Conservation (phyloP, 2,797 vertebrate genomes). For the Pogoniulus pusillus region DNA sequence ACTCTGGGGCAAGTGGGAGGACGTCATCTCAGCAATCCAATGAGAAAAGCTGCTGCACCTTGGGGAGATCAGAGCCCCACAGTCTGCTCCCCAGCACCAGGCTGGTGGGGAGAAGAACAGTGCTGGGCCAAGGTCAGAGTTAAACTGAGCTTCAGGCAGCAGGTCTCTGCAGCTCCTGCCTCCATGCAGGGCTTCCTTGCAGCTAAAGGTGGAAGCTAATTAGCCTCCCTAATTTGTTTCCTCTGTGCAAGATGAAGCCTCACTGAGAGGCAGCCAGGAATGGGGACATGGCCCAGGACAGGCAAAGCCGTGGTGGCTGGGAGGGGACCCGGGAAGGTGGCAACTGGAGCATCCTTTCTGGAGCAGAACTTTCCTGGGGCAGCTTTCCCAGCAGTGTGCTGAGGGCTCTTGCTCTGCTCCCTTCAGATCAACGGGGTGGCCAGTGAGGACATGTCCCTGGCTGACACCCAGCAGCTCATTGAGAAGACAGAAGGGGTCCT, state of each 20-base stretch:
- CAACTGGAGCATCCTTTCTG: accelerated
- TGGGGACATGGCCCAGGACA: accelerated
- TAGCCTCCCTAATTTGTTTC: background rate
- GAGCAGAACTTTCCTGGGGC: background rate
- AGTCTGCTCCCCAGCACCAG: accelerated
- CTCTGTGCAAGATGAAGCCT: background rate
- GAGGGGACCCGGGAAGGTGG: accelerated
- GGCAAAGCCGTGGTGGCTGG: background rate
- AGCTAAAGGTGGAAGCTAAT: background rate
- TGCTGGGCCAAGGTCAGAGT: background rate
- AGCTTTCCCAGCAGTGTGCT: background rate
- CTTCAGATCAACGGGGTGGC: conserved; percentile 93
- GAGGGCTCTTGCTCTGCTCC: background rate
- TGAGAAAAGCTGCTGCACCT: background rate
- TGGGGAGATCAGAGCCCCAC: background rate
- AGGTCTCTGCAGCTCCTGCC: background rate
- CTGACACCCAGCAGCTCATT: conserved; percentile 91
- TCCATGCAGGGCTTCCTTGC: accelerated
- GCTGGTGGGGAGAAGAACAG: background rate
- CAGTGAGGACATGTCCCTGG: conserved; percentile 91
- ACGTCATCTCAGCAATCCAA: background rate
- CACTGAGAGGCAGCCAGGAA: background rate
- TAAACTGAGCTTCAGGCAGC: background rate
- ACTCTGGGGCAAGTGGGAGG: background rate
- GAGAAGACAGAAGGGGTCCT: conserved; percentile 89